phyloP scores from a whole-genome alignment of 2,797 vertebrate genomes.

The Heteromormyrus szaboi region DNA sequence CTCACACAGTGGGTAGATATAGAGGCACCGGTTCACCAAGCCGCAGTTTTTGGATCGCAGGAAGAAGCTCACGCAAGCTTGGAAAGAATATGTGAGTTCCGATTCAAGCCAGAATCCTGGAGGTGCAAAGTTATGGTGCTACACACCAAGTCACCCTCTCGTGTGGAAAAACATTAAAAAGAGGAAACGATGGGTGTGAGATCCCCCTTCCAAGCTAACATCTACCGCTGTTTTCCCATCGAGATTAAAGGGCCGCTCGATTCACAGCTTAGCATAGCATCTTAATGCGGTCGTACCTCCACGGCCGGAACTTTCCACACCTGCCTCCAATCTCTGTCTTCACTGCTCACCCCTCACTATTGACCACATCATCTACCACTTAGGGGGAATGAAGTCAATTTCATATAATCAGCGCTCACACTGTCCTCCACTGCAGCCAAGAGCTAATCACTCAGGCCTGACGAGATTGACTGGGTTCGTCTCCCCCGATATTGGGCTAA shows the following conservation, averaged over 20 bases:
- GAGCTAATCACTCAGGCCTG: neutral
- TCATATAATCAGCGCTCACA: neutral
- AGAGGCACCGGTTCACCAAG: neutral
- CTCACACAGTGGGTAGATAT: neutral
- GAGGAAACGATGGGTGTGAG: neutral
- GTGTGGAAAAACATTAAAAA: neutral
- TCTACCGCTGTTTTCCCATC: neutral
- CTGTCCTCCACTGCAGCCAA: neutral
- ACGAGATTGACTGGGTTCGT: neutral
- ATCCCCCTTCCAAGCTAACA: neutral
- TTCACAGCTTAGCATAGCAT: neutral
- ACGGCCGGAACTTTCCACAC: neutral
- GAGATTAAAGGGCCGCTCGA: neutral
- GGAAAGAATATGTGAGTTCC: neutral
- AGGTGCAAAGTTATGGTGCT: neutral
- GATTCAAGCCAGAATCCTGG: neutral
- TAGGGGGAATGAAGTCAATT: neutral
- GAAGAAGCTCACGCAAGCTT: neutral
- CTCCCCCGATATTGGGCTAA: neutral
- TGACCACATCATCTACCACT: slow-evolving; percentile 12
- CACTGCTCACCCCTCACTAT: neutral
- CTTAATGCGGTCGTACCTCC: slow-evolving; percentile 4
- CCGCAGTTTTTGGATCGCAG: neutral
- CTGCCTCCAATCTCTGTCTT: neutral
- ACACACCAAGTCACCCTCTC: neutral